Evolutionary conservation across 2,797 vertebrate genomes (phyloP).

Genomic region (Pelobates cultripes): DNA sequence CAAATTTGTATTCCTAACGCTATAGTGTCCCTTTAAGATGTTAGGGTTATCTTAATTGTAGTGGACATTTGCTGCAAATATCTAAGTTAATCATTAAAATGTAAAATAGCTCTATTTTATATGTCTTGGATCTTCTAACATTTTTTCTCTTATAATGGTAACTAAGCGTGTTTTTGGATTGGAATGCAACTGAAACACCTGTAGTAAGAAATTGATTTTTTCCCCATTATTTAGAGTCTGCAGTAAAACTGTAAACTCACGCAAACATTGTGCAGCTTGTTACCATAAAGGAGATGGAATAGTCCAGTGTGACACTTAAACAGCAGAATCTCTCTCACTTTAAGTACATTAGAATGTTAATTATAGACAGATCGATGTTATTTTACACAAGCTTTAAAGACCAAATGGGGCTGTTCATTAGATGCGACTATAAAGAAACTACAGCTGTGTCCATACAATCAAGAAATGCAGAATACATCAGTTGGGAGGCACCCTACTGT

Average conservation of each 20-base stretch:
- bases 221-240: background rate
- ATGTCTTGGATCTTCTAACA: background rate
- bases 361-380: conserved; percentile 32
- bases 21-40: no score
- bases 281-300: conserved; percentile 11
- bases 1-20: no score
- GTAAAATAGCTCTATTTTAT: no score
- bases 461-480: conserved; percentile 28
- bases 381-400: conserved; percentile 17
- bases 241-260: conserved; percentile 6
- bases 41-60: no score
- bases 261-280: conserved; percentile 13
- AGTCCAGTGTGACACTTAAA: conserved; percentile 11
- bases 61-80: no score
- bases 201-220: background rate
- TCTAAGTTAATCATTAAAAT: no score
- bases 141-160: background rate
- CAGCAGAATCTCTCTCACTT: conserved; percentile 20
- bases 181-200: background rate
- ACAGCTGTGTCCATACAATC: conserved; percentile 34
- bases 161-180: background rate
- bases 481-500: conserved; percentile 7
- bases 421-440: conserved; percentile 21
- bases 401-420: conserved; percentile 22
- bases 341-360: conserved; percentile 35